These are phyloP conservation scores for Sclerurus mexicanus DNA, from an alignment of 2,113 vertebrate species.

Conservation along the genomic window DNA sequence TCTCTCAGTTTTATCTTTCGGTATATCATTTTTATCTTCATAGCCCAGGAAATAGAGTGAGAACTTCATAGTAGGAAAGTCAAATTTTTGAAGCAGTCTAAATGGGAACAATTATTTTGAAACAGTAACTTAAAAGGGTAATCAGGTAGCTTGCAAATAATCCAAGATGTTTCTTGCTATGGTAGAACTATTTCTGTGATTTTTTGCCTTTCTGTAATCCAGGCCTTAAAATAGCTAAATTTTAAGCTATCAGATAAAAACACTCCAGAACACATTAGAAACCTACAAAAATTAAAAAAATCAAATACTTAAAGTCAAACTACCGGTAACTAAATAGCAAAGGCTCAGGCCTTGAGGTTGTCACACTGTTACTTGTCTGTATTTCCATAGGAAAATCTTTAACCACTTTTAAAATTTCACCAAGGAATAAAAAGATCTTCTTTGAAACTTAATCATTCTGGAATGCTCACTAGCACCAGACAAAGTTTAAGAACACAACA, in stretches of 20 bases:
- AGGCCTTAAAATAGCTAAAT: not conserved
- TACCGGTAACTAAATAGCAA: not conserved
- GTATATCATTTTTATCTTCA: conserved; percentile 94
- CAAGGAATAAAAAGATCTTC: not conserved
- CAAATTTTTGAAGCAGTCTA: conserved; percentile 92
- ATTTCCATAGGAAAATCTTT: not conserved
- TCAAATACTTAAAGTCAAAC: not conserved
- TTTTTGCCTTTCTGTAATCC: not conserved
- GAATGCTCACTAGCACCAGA: not conserved
- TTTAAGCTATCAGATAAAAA: not conserved
- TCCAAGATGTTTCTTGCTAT: not conserved
- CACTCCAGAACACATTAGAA: not conserved
- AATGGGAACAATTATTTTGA: conserved; percentile 3
- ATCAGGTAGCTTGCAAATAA: not conserved
- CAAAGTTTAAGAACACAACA: not conserved
- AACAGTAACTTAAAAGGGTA: not conserved
- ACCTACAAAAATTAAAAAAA: not conserved
- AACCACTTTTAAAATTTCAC: not conserved
- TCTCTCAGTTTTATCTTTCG: conserved; percentile 79
- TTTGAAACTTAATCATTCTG: not conserved
- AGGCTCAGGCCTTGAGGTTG: not conserved
- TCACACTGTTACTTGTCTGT: not conserved
- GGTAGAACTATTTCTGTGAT: not conserved
- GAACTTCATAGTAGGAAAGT: conserved; percentile 95
- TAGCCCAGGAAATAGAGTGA: conserved; percentile 94